phyloP scores from a whole-genome alignment of 1,140 invertebrate species.

The Pinna nobilis region DNA sequence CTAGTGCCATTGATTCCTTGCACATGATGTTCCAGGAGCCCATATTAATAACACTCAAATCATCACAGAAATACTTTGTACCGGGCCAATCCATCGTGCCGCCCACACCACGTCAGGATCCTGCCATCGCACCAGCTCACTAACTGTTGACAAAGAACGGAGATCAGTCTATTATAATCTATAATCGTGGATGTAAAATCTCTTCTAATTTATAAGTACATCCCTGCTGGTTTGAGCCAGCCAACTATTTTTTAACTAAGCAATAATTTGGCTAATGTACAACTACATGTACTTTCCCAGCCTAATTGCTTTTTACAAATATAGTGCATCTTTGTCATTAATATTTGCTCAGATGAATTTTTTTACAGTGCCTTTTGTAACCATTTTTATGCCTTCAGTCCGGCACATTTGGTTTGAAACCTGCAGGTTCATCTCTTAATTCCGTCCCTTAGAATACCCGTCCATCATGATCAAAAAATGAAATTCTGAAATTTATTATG shows the following conservation, averaged over 20 bases:
- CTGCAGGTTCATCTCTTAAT: not conserved
- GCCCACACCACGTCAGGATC: not conserved
- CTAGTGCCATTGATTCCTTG: constrained; percentile 55
- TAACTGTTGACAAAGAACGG: not conserved
- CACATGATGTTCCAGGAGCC: constrained; percentile 62
- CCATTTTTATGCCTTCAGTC: not conserved
- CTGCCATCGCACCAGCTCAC: constrained; percentile 45
- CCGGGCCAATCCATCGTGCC: constrained; percentile 63
- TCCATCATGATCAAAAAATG: not conserved
- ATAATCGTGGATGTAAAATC: not conserved
- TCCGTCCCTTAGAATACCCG: not conserved
- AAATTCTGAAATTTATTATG: not conserved
- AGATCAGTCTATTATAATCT: too few species aligned
- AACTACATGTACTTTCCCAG: not conserved
- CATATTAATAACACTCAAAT: constrained; percentile 70
- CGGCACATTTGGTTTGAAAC: not conserved
- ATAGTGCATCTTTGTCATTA: not conserved
- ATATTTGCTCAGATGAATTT: not conserved
- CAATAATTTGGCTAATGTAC: not conserved
- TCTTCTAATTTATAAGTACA: not conserved
- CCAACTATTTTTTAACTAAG: not conserved
- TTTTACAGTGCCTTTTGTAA: too few species aligned
- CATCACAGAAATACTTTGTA: constrained; percentile 73
- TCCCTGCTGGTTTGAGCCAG: not conserved
- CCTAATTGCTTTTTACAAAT: not conserved